Conservation (phyloP, 2,113 vertebrate species). For the Hassar affinis region DNA sequence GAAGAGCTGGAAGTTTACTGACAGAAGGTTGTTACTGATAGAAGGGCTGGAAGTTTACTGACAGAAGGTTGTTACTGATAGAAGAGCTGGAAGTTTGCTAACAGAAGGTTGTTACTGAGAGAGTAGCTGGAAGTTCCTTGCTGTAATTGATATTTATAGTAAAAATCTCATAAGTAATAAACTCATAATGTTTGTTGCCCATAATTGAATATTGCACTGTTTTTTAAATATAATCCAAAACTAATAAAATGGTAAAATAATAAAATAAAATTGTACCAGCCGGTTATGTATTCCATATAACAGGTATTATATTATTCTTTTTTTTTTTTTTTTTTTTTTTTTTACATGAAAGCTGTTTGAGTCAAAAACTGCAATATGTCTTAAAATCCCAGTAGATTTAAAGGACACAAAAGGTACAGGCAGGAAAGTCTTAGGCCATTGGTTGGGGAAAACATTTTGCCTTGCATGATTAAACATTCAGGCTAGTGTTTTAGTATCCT, state of each 20-base stretch:
- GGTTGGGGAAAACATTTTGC: not conserved
- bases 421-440: not conserved
- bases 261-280: not conserved
- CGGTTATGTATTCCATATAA: not conserved
- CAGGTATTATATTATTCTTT: not conserved
- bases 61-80: no score
- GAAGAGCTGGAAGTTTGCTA: not conserved
- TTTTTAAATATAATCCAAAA: not conserved
- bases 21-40: not conserved
- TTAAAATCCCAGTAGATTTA: not conserved
- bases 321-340: not conserved
- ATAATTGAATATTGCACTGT: not conserved
- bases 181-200: not conserved
- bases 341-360: not conserved
- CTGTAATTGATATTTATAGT: not conserved
- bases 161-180: no score
- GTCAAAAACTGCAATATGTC: not conserved
- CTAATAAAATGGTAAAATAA: not conserved
- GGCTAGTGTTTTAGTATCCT: not conserved
- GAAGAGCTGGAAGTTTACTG: not conserved
- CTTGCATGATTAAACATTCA: not conserved
- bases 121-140: not conserved
- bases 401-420: not conserved
- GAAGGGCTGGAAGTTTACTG: not conserved
- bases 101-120: not conserved